Conservation (phyloP, 2,888 invertebrate genomes). For the Drosophila setosimentum region DNA sequence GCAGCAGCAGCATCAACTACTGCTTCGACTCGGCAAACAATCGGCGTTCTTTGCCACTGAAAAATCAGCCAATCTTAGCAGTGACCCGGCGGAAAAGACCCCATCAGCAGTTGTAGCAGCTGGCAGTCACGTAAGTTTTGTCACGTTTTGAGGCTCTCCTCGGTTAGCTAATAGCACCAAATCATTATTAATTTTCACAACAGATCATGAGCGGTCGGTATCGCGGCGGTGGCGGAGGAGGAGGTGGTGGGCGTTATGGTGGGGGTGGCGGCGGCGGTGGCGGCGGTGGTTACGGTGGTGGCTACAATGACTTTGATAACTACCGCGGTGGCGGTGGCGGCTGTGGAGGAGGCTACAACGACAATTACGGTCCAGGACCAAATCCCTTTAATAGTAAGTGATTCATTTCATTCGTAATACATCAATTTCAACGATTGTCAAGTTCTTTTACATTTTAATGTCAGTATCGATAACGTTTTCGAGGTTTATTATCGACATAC, state of each 20-base stretch:
- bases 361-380: slow-evolving; percentile 72
- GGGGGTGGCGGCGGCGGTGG: slow-evolving; percentile 53
- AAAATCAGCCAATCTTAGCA: slow-evolving; percentile 29
- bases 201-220: slow-evolving; percentile 81
- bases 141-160: slow-evolving; percentile 8
- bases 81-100: slow-evolving; percentile 30
- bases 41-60: slow-evolving; percentile 32
- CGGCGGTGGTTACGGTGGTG: slow-evolving; percentile 48
- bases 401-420: not conserved
- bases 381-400: slow-evolving; percentile 78
- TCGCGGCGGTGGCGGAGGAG: slow-evolving; percentile 60
- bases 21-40: slow-evolving; percentile 52
- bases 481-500: not conserved
- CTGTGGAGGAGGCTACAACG: slow-evolving; percentile 61
- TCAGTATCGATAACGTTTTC: not conserved
- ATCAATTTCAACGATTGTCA: not conserved
- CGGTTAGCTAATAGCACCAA: slow-evolving; percentile 2
- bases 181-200: slow-evolving; percentile 1
- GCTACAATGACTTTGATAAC: slow-evolving; percentile 69
- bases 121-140: slow-evolving; percentile 76
- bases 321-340: slow-evolving; percentile 60
- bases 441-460: not conserved
- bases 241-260: slow-evolving; percentile 68
- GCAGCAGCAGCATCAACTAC: slow-evolving; percentile 63
- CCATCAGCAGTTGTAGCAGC: slow-evolving; percentile 37